Conservation (phyloP, 2,888 invertebrate species). For the Microctonus brassicae region DNA sequence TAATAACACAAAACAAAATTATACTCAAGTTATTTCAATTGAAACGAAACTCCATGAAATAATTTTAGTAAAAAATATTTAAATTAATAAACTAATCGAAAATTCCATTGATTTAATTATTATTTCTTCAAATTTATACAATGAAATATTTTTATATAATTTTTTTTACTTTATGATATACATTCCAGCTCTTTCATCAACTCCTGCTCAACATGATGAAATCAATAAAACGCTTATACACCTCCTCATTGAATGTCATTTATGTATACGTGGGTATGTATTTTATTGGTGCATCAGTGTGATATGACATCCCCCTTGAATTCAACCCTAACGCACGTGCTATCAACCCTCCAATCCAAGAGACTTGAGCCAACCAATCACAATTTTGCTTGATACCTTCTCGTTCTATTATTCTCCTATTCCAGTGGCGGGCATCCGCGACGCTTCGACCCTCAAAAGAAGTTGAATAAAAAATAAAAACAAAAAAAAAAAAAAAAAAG, state of each 20-base stretch:
- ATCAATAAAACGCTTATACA: background rate
- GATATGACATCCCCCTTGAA: background rate
- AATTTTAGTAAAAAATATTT: no score
- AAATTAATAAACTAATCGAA: no score
- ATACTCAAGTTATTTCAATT: no score
- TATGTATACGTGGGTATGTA: background rate
- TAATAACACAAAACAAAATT: no score
- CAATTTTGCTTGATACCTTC: constrained; percentile 23
- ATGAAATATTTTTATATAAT: no score
- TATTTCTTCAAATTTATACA: no score
- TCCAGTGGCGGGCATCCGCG: constrained; percentile 67
- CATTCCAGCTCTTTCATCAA: no score
- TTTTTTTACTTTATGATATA: no score
- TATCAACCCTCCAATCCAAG: background rate
- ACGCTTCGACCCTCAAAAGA: constrained; percentile 66
- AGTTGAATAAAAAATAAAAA: constrained; percentile 43
- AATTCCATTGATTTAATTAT: no score
- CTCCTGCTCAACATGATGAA: no score
- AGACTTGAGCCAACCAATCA: background rate
- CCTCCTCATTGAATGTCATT: background rate
- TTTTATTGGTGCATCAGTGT: background rate
- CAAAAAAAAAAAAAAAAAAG: constrained; percentile 47
- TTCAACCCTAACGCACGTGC: background rate
- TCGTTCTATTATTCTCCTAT: constrained; percentile 54
- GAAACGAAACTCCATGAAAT: no score